phyloP scores from a whole-genome alignment of 2,113 vertebrate genomes.

The Polypterus bichir region DNA sequence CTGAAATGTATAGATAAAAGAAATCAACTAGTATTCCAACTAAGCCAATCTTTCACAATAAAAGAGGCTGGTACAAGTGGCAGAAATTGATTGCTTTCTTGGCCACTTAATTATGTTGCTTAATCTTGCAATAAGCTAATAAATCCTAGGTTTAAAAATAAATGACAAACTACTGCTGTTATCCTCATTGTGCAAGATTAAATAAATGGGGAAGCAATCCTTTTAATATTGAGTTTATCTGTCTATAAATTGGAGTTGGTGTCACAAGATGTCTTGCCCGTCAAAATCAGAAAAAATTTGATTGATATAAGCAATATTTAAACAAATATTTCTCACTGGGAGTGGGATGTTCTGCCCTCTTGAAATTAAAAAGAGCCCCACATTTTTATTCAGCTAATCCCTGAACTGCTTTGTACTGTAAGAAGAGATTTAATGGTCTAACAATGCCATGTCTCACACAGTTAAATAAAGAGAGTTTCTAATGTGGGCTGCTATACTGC shows the following conservation, averaged over 20 bases:
- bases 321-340: no score
- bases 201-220: neutral
- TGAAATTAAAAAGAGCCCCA: no score
- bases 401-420: no score
- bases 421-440: no score
- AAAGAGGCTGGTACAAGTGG: conserved; percentile 1
- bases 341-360: no score
- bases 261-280: no score
- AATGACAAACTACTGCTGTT: conserved; percentile 13
- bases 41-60: neutral
- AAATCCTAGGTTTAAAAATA: conserved; percentile 11
- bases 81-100: conserved; percentile 18
- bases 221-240: neutral
- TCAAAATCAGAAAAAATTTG: neutral
- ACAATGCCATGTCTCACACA: no score
- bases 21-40: no score
- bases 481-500: no score
- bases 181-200: conserved; percentile 12
- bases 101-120: conserved; percentile 27
- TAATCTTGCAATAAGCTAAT: conserved; percentile 25
- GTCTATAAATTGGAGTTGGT: neutral
- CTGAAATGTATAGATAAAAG: no score
- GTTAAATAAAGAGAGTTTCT: no score
- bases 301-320: neutral
- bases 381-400: no score